Conservation (phyloP, 2,888 invertebrate genomes). For the Linnaemya vulpina region DNA sequence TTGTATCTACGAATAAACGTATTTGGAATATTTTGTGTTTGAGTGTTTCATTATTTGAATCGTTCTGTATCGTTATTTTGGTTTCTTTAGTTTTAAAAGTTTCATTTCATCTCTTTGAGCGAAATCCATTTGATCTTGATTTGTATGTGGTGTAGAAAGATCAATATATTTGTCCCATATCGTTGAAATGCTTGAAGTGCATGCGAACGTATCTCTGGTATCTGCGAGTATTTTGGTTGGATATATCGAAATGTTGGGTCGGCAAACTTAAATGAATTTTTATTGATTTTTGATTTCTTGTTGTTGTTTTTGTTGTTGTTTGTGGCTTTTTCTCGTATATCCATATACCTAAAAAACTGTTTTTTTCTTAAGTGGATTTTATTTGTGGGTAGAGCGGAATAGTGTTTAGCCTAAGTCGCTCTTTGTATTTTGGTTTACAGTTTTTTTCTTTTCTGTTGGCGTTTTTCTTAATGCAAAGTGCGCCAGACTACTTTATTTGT, state of each 20-base stretch:
- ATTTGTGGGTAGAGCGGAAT: conserved; percentile 53
- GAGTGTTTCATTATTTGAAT: conserved; percentile 50
- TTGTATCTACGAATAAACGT: background rate
- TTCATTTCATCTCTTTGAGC: conserved; percentile 26
- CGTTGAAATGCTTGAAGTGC: conserved; percentile 2
- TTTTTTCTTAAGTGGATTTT: conserved; percentile 63
- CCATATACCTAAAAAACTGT: background rate
- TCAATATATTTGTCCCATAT: conserved; percentile 66
- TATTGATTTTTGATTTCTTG: conserved; percentile 64
- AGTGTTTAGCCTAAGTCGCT: conserved; percentile 45
- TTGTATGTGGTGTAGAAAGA: conserved; percentile 61
- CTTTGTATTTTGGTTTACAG: conserved; percentile 18
- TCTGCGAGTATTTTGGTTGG: conserved; percentile 2
- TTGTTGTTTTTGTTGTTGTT: conserved; percentile 38
- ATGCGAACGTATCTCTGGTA: background rate
- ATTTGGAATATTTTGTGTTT: conserved; percentile 48
- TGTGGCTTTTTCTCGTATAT: conserved; percentile 33
- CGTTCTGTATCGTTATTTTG: conserved; percentile 27
- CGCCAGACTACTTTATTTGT: conserved; percentile 75
- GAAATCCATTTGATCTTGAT: conserved; percentile 71
- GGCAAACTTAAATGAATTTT: conserved; percentile 69
- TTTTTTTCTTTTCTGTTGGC: conserved; percentile 12
- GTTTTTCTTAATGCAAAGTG: conserved; percentile 78
- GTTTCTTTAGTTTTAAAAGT: background rate
- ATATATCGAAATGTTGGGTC: conserved; percentile 52